These are phyloP conservation scores for Alligator mississippiensis DNA, from an alignment of 2,113 vertebrate genomes.

Conservation along the genomic window DNA sequence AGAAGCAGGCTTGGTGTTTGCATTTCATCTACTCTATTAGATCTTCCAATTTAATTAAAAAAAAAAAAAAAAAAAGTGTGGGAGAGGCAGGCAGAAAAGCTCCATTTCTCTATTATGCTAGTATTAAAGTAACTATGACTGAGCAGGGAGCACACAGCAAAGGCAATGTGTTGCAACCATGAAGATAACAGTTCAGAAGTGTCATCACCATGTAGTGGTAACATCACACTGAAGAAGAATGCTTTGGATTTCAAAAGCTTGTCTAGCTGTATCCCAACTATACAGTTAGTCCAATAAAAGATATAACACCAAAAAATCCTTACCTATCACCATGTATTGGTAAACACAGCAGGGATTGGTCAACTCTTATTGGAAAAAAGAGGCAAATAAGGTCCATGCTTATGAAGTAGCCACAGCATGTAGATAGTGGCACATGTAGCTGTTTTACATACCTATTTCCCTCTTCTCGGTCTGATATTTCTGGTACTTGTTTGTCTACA, in stretches of 20 bases:
- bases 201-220: too few relatives aligned
- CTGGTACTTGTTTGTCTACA: background rate
- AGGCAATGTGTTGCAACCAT: background rate
- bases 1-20: rapidly evolving
- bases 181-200: too few relatives aligned
- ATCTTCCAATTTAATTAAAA: rapidly evolving
- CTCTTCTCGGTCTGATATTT: background rate
- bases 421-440: background rate
- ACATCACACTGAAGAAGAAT: too few relatives aligned
- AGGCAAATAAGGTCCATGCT: background rate
- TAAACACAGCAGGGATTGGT: background rate
- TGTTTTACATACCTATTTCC: background rate
- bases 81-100: too few relatives aligned
- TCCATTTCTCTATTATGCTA: background rate
- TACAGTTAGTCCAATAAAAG: too few relatives aligned
- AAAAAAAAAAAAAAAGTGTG: background rate
- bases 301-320: too few relatives aligned
- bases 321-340: background rate
- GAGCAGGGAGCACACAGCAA: background rate
- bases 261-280: too few relatives aligned
- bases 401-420: background rate
- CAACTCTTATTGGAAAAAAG: background rate
- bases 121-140: background rate
- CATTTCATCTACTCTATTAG: background rate
- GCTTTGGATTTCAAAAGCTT: too few relatives aligned